Conservation (phyloP, 1,140 invertebrate genomes). For the Aphaenogaster ashmeadi region DNA sequence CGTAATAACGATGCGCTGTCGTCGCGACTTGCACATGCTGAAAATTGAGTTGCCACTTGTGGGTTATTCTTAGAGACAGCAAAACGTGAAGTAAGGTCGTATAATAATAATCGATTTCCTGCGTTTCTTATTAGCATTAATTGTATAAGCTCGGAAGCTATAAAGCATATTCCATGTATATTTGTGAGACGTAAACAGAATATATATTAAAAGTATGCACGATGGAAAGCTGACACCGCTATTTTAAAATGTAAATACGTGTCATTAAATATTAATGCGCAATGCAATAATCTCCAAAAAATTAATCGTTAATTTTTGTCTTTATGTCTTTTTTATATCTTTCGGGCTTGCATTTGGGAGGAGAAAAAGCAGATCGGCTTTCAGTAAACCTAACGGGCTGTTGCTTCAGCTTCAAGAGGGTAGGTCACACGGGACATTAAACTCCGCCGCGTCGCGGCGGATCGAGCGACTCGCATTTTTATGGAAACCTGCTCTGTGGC, state of each 20-base stretch:
- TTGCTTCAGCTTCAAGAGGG: conserved; percentile 75
- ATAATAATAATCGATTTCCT: conserved; percentile 52
- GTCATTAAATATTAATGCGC: background rate
- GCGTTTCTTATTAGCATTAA: conserved; percentile 25
- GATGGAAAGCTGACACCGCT: background rate
- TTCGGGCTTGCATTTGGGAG: background rate
- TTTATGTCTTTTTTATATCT: background rate
- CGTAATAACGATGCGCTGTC: conserved; percentile 38
- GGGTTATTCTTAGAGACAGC: conserved; percentile 39
- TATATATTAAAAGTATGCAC: background rate
- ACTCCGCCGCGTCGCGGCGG: conserved; percentile 71
- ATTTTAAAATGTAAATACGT: background rate
- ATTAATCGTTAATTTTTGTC: background rate
- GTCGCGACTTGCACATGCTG: conserved; percentile 5
- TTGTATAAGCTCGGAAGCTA: background rate
- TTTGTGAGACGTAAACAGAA: background rate
- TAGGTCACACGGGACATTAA: conserved; percentile 79
- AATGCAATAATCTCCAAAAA: background rate
- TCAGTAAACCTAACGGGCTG: conserved; percentile 67
- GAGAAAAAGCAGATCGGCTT: background rate
- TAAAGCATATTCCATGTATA: background rate
- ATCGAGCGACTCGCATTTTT: conserved; percentile 79
- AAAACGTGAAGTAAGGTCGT: background rate
- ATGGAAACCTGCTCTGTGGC: conserved; percentile 80
- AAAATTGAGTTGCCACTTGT: conserved; percentile 51